phyloP scores from a whole-genome alignment of 2,113 vertebrate genomes.

The Phyllopteryx taeniolatus region DNA sequence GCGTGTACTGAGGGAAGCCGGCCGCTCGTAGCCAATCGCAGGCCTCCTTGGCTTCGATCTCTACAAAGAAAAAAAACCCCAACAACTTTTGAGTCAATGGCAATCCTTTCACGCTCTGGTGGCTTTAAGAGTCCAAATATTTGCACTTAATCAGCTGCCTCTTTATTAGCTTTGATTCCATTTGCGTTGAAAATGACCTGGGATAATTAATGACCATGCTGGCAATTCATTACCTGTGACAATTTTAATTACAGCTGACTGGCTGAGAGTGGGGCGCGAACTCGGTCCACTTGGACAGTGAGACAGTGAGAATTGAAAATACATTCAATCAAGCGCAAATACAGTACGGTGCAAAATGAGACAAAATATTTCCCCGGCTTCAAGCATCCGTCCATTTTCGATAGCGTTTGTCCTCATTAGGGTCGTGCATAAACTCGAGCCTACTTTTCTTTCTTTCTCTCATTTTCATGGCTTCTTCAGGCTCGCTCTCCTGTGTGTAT shows the following conservation, averaged over 20 bases:
- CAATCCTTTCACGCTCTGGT: conserved; percentile 37
- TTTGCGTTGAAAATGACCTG: conserved; percentile 25
- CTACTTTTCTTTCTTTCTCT: not conserved
- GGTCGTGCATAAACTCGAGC: not conserved
- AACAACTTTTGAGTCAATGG: conserved; percentile 35
- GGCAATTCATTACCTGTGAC: conserved; percentile 48
- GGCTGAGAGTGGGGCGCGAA: conserved; percentile 25
- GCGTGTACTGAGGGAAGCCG: conserved; percentile 89
- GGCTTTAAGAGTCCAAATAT: conserved; percentile 53
- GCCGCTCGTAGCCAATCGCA: conserved; percentile 87
- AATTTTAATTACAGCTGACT: conserved; percentile 55
- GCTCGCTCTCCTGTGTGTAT: not conserved
- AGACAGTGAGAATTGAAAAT: not conserved
- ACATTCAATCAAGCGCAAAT: not conserved
- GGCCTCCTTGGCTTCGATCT: conserved; percentile 87
- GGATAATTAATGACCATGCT: too few relatives aligned
- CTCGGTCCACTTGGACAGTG: not conserved
- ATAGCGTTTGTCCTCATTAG: too few relatives aligned
- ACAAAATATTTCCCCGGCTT: too few relatives aligned
- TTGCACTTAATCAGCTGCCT: conserved; percentile 45
- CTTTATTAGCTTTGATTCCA: conserved; percentile 53
- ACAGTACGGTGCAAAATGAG: too few relatives aligned
- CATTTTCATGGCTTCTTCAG: not conserved
- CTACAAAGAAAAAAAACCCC: conserved; percentile 64
- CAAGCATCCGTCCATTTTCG: too few relatives aligned